Conservation (phyloP, 2,888 invertebrate genomes). For the Minunthozetes semirufus region DNA sequence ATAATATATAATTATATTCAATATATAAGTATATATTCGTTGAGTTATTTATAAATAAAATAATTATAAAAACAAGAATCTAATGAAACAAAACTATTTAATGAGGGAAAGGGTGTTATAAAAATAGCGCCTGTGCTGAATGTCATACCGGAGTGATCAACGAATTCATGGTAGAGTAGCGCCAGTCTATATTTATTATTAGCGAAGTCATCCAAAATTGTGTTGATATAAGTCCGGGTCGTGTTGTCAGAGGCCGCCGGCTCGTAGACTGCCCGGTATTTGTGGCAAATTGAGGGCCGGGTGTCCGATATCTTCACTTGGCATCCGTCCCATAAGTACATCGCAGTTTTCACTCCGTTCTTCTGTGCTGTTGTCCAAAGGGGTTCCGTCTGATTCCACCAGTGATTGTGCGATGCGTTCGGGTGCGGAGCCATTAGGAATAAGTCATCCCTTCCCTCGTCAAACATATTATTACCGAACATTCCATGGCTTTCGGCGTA, state of each 20-base stretch:
- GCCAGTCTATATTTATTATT: conserved; percentile 42
- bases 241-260: not conserved
- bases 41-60: too few species aligned
- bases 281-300: conserved; percentile 37
- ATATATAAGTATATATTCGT: too few species aligned
- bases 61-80: too few species aligned
- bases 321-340: conserved; percentile 44
- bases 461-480: conserved; percentile 49
- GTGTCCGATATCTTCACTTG: conserved; percentile 40
- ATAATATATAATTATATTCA: too few species aligned
- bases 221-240: not conserved
- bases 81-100: too few species aligned
- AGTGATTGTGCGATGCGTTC: conserved; percentile 41
- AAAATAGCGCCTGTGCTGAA: not conserved
- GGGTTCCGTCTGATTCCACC: conserved; percentile 43
- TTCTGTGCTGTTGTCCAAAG: conserved; percentile 43
- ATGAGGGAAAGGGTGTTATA: too few species aligned
- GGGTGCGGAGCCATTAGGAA: conserved; percentile 41
- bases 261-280: not conserved
- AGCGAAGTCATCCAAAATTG: conserved; percentile 25
- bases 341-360: conserved; percentile 40
- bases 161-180: conserved; percentile 37
- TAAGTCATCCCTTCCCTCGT: conserved; percentile 44
- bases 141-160: conserved; percentile 36
- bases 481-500: conserved; percentile 49